Evolutionary conservation across 2,113 vertebrate genomes (phyloP).

Genomic region (Chrysemys picta): DNA sequence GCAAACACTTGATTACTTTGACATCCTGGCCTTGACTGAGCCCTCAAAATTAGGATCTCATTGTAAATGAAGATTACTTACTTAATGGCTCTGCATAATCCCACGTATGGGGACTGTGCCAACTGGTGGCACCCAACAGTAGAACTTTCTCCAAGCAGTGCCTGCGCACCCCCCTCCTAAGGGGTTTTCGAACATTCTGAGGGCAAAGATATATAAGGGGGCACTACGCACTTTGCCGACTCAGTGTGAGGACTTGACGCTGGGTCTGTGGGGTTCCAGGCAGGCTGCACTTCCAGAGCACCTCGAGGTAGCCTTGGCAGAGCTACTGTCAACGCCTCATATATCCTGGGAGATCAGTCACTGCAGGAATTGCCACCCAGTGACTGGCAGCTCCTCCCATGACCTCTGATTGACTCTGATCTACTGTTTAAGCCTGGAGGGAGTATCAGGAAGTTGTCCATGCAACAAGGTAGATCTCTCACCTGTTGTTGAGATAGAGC

Average conservation of each 20-base stretch:
- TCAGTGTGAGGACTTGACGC: background rate
- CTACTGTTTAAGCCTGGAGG: background rate
- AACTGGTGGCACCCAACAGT: background rate
- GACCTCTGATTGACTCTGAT: background rate
- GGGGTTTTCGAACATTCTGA: background rate
- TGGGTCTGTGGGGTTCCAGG: background rate
- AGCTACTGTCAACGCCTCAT: background rate
- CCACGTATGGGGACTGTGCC: background rate
- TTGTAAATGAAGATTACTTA: background rate
- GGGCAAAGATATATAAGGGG: background rate
- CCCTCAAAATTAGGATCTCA: constrained; percentile 54
- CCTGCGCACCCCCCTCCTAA: background rate
- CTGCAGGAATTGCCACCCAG: background rate
- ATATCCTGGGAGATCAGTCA: background rate
- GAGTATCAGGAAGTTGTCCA: background rate
- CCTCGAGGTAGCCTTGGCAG: background rate
- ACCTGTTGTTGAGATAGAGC: background rate
- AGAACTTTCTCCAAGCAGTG: background rate
- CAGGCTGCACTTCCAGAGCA: too few relatives aligned
- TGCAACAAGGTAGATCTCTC: background rate
- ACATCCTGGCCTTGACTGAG: constrained; percentile 41
- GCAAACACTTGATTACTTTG: constrained; percentile 47
- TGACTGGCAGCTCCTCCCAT: background rate
- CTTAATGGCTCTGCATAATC: background rate
- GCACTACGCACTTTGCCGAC: background rate